A percentile compares a stretch with the other conserved stretches of the same genome.
These are phyloP conservation scores for Netelia melanura DNA, from an alignment of 2,888 invertebrate species.

Conservation along the genomic window DNA sequence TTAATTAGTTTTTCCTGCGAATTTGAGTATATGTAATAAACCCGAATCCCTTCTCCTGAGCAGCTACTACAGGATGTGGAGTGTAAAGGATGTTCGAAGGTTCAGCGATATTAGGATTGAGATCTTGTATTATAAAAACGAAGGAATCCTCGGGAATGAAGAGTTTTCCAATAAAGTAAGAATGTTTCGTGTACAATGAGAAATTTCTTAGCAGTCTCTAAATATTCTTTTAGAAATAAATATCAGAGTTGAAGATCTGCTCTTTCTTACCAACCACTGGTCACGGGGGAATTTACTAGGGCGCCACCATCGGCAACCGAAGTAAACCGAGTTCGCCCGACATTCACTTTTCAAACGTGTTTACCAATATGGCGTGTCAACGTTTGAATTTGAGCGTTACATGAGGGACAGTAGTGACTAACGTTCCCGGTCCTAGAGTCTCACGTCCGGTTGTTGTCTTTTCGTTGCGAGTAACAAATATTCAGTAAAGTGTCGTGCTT, in stretches of 20 bases:
- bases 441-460: conserved; percentile 44
- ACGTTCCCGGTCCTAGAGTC: conserved; percentile 49
- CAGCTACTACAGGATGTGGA: not conserved
- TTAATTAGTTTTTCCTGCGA: not conserved
- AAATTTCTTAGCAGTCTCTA: not conserved
- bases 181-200: not conserved
- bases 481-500: conserved; percentile 4
- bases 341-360: conserved; percentile 73
- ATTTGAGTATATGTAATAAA: not conserved
- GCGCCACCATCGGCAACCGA: conserved; percentile 11
- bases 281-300: not conserved
- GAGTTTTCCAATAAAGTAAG: conserved; percentile 55
- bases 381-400: conserved; percentile 82
- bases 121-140: conserved; percentile 61
- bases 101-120: conserved; percentile 50
- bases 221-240: not conserved
- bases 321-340: conserved; percentile 53
- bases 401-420: conserved; percentile 52
- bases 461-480: conserved; percentile 7
- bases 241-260: not conserved
- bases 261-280: conserved; percentile 15
- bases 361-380: conserved; percentile 78
- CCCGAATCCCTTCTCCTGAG: not conserved
- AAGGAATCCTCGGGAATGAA: conserved; percentile 58
- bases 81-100: conserved; percentile 36